Evolutionary conservation across 2,888 invertebrate species (phyloP).

Genomic region (Mesorhabditis belari): DNA sequence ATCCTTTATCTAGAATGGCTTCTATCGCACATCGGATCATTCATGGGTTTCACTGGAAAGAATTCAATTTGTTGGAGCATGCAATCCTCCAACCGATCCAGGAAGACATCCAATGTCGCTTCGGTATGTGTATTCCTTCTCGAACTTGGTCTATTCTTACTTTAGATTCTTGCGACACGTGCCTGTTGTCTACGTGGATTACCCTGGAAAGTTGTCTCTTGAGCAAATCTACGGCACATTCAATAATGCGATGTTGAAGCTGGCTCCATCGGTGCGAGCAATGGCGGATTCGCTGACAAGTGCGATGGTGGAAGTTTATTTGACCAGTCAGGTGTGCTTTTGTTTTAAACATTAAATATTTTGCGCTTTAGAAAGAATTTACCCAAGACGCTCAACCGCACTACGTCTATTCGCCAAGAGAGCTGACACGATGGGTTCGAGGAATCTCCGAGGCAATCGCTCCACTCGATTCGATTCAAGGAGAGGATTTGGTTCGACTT

Average conservation of each 20-base stretch:
- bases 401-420: slow-evolving; percentile 93
- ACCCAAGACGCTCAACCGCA: slow-evolving; percentile 99
- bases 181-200: slow-evolving; percentile 97
- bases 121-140: slow-evolving; percentile 6
- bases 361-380: slow-evolving; percentile 69
- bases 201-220: slow-evolving; percentile 92
- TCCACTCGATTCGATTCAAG: slow-evolving; percentile 80
- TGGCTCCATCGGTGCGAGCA: slow-evolving; percentile 81
- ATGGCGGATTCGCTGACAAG: slow-evolving; percentile 93
- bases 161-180: slow-evolving; percentile 71
- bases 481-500: slow-evolving; percentile 90
- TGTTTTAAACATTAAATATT: not conserved
- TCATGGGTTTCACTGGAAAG: slow-evolving; percentile 93
- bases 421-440: slow-evolving; percentile 98
- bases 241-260: slow-evolving; percentile 85
- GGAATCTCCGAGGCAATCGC: slow-evolving; percentile 97
- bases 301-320: slow-evolving; percentile 97
- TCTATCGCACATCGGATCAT: slow-evolving; percentile 80
- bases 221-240: slow-evolving; percentile 94
- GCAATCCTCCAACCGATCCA: slow-evolving; percentile 98
- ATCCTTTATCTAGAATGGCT: slow-evolving; percentile 64
- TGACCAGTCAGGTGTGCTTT: slow-evolving; percentile 70
- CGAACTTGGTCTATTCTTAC: not conserved
- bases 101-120: slow-evolving; percentile 64
- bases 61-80: slow-evolving; percentile 98